These are phyloP conservation scores for Bactericera cockerelli DNA, from an alignment of 1,140 invertebrate species.

Conservation along the genomic window DNA sequence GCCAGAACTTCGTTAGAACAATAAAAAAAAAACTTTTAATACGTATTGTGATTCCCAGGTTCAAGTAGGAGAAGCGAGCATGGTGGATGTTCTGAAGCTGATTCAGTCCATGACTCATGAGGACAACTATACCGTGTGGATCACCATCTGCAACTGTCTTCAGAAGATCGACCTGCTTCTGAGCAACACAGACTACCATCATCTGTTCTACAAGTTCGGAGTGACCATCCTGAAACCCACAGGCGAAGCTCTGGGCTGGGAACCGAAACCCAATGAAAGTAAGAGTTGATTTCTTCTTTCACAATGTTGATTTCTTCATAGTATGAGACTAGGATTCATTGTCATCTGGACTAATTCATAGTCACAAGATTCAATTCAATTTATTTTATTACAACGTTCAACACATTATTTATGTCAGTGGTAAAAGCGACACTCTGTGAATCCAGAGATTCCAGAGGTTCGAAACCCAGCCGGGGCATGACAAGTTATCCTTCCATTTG, in stretches of 20 bases:
- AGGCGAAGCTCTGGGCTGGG: slow-evolving; percentile 60
- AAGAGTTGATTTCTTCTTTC: slow-evolving; percentile 14
- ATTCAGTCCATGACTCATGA: slow-evolving; percentile 66
- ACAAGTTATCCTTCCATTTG: no score
- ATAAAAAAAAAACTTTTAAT: background rate
- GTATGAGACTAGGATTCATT: no score
- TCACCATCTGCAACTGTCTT: slow-evolving; percentile 61
- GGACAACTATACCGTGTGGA: slow-evolving; percentile 88
- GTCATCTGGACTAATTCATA: no score
- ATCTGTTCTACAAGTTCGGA: slow-evolving; percentile 56
- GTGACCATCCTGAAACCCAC: slow-evolving; percentile 51
- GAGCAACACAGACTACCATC: slow-evolving; percentile 57
- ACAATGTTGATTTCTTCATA: background rate
- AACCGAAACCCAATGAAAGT: slow-evolving; percentile 50
- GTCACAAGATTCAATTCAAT: background rate
- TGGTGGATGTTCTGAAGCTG: slow-evolving; percentile 56
- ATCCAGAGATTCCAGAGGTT: no score
- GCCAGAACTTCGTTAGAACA: no score
- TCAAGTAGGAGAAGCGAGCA: slow-evolving; percentile 65
- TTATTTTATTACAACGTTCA: background rate
- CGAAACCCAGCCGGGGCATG: no score
- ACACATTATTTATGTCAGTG: no score
- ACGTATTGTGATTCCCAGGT: slow-evolving; percentile 32
- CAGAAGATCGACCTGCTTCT: slow-evolving; percentile 55
- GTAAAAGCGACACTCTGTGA: no score